Conservation (phyloP, 2,888 invertebrate species). For the Apamea epomidion region DNA sequence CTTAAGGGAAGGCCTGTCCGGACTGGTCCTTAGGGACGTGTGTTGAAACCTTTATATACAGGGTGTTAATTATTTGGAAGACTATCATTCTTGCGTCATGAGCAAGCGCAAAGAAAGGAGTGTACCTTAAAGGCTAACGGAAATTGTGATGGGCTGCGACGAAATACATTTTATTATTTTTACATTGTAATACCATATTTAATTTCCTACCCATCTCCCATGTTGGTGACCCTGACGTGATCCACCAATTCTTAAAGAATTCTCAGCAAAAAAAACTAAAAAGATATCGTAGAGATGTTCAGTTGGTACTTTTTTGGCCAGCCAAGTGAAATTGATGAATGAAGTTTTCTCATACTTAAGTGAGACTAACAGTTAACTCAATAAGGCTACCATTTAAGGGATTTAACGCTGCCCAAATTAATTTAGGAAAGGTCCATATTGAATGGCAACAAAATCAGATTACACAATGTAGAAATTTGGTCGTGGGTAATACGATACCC, state of each 20-base stretch:
- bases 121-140: background rate
- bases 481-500: background rate
- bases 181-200: background rate
- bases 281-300: background rate
- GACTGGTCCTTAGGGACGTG: conserved; percentile 23
- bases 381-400: background rate
- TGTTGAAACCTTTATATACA: conserved; percentile 26
- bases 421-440: background rate
- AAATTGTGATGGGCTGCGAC: background rate
- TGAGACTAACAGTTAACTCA: background rate
- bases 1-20: conserved; percentile 22
- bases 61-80: conserved; percentile 2
- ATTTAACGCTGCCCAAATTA: background rate
- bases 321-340: background rate
- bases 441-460: background rate
- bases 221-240: no score
- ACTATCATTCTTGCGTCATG: no score
- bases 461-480: background rate
- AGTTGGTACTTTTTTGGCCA: background rate
- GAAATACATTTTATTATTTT: background rate
- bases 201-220: background rate
- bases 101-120: no score
- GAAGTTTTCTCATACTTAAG: background rate
- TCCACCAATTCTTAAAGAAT: background rate
- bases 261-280: background rate